Base-by-base conservation (phyloP, 1,140 invertebrate genomes). In the Panagrolaimus sp. region DNA sequence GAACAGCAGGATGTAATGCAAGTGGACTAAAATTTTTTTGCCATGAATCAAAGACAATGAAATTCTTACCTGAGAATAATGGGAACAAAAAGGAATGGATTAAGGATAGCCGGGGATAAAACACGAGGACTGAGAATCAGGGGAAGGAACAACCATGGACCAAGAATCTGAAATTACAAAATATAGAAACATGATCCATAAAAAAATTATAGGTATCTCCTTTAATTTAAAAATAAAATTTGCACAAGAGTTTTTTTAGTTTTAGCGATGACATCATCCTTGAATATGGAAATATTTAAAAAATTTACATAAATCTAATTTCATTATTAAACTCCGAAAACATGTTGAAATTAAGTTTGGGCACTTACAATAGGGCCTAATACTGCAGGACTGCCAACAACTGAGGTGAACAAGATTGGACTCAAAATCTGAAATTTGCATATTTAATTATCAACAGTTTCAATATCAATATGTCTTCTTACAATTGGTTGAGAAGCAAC, bases 81-180 rank as follows among this genome's bases (percentile, higher is more conserved):
- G 9, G 52, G 52, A 12, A 28, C 28, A 28, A 55, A 55, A 1
- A 55, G 10, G 7, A 76, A 43, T 15, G 76, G 75, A 21, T 72
- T 68, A 17, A 77, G 68, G 15, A 76, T 68, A 6, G 76, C 43
- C 1, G 71, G 71, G 24, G 32, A 21, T 43, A 73, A 43, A 10
- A 47, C 47, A 44, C 71, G 48, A 38, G 77, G 77, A 24, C n/a
- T 17, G 4, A 76, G 62, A 43, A 78, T 76, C 0, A 72, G n/a
- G 0, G 77, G 63, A 43, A 21, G 0, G 46, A 74, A 74, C 1
- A 58, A 58, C 52, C 52, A 58, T 21, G 52, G 52, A 24, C 21
- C 52, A 26, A 24, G 12, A 58, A 58, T 21, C 14, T 10, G 17
- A 58, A 12, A 14, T 52, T 12, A 52, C 2, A 52, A 52, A n/a